Evolutionary conservation across 2,797 vertebrate species (phyloP).

Genomic region (Sarcoramphus papa): DNA sequence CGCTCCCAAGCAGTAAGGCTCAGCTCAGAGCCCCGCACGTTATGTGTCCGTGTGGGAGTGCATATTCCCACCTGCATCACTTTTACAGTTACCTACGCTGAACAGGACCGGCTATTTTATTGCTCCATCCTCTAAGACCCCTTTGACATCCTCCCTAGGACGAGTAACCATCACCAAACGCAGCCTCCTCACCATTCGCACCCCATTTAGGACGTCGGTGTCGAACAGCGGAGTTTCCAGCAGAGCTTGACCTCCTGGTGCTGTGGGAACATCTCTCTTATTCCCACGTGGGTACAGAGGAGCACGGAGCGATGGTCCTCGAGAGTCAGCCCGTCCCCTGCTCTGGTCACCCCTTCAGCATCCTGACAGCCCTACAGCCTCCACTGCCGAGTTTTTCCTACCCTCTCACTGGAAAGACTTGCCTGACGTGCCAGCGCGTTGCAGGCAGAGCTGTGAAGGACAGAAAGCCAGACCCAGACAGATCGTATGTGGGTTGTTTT

Average conservation of each 20-base stretch:
- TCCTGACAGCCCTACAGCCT: neutral
- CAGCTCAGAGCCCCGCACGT: neutral
- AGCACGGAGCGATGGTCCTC: fast-evolving
- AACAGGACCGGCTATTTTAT: neutral
- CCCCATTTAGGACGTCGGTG: neutral
- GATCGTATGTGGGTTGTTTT: neutral
- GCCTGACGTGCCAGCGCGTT: neutral
- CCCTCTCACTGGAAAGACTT: neutral
- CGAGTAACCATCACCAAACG: neutral
- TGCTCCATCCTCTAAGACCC: neutral
- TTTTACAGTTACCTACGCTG: neutral
- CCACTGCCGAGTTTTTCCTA: neutral
- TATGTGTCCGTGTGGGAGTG: fast-evolving
- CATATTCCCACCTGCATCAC: neutral
- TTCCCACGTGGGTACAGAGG: neutral
- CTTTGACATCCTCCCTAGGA: neutral
- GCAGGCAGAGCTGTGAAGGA: neutral
- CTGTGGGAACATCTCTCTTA: neutral
- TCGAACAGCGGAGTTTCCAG: neutral
- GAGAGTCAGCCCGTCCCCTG: neutral
- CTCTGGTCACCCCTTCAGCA: neutral
- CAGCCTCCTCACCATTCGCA: neutral
- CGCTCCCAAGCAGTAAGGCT: neutral
- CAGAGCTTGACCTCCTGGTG: neutral
- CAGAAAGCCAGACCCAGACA: neutral